Base-by-base conservation (phyloP, 30 jellyfish, hydroid and myxozoan genomes). In the Nemopilema nomurai region DNA sequence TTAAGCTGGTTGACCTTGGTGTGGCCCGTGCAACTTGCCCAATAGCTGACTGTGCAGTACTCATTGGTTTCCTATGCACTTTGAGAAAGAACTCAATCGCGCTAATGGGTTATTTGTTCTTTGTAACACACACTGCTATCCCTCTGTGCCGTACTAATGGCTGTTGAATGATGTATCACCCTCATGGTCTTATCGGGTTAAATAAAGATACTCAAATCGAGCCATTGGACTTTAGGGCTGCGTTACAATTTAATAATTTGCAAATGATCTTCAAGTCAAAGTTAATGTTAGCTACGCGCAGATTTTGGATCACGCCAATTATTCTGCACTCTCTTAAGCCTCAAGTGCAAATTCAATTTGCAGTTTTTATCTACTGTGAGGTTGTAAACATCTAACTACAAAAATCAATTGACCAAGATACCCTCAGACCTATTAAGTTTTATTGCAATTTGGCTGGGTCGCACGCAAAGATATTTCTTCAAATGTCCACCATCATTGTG, bases 21-120 rank as follows among this genome's bases (percentile, higher is more conserved):
- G 66, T 67, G 71, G 71, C 81, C 89, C 89, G 50, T 79, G 79
- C 33, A 79, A 79, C 76, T 49, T 25, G 53, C 75, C 68, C 73
- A 79, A 31, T 79, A 62, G 69, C 33, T 22, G 32, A 53, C 65
- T 53, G 31, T 17, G 65, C 9, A 19, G 32, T 51, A 67, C 25
- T 32, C 89, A 79, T 62, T 79, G 89, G 50, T 51, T 66, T 49
- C 62, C 73, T 31, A 41, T 79, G 72, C 66, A 49, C 76, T 65
- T 62, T 51, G 57, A 78, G 30, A 31, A 66, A 78, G 69, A 53
- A 77, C 62, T 79, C 89, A 79, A 29, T 79, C 73, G 81, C 32
- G 73, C 81, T 66, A 65, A 79, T 79, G 65, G 28, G 28, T 68
- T 79, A 81, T 67, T 79, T 79, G 76, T 21, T 68, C 30, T 76